phyloP scores from a whole-genome alignment of 2,888 invertebrate genomes.

The Agrilus mali region DNA sequence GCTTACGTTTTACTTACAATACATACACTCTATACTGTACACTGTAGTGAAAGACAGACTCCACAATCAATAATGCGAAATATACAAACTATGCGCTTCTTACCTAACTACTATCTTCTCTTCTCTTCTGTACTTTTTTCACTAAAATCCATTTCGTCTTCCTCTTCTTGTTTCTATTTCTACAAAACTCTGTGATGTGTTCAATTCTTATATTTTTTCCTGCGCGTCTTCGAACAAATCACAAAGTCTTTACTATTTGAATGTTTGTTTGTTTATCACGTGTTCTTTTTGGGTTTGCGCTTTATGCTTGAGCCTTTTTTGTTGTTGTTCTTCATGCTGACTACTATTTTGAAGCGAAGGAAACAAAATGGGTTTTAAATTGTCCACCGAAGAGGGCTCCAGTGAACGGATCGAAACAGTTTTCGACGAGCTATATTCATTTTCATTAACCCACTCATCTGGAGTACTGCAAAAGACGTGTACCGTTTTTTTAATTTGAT shows the following conservation, averaged over 20 bases:
- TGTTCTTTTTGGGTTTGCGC: slow-evolving; percentile 24
- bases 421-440: slow-evolving; percentile 51
- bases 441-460: slow-evolving; percentile 77
- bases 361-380: slow-evolving; percentile 41
- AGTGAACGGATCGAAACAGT: slow-evolving; percentile 43
- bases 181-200: too few species aligned
- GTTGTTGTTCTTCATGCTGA: slow-evolving; percentile 6
- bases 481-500: slow-evolving; percentile 1
- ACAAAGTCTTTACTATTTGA: too few species aligned
- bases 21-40: slow-evolving; percentile 29
- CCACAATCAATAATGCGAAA: slow-evolving; percentile 8
- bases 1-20: slow-evolving; percentile 23
- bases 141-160: too few species aligned
- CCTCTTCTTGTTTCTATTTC: too few species aligned
- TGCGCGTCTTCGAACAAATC: too few species aligned
- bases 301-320: slow-evolving; percentile 26
- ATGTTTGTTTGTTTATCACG: slow-evolving; percentile 11
- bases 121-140: too few species aligned
- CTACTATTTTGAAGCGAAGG: slow-evolving; percentile 18
- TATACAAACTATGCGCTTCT: slow-evolving; percentile 15
- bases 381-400: slow-evolving; percentile 38
- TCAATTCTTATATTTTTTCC: too few species aligned
- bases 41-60: slow-evolving; percentile 29
- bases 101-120: too few species aligned
- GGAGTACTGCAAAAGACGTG: slow-evolving; percentile 49